Base-by-base conservation (phyloP, 1,140 invertebrate genomes). In the Drosophila parabipectinata region DNA sequence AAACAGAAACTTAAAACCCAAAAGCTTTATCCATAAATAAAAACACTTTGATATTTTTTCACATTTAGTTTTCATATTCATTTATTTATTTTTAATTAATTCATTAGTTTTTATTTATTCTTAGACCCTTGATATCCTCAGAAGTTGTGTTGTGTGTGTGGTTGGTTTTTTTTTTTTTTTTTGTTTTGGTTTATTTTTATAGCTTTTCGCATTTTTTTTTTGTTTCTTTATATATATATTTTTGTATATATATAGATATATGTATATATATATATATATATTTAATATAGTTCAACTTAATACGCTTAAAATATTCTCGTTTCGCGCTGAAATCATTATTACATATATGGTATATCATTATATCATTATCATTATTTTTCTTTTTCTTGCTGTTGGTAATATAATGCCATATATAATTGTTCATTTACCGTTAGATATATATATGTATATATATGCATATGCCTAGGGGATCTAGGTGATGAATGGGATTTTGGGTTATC, bases 121-220 rank as follows among this genome's bases (percentile, higher is more conserved):
- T 87, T 87, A 87, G 83, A 87, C 83, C 83, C 83, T 87, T 87
- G 83, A 87, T 87, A 87, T 87, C 83, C 83, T 87, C 83, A 87
- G 83, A 87, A 87, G 83, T 87, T 85, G 80, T 87, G 71, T 87
- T 76, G 75, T 63, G 51, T 73, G 71, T 73, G 71, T 62, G 18
- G 32, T 61, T 60, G n/a, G n/a, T 60, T 59, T 21, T 24, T 59
- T 24, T 30, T 37, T 15, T 18, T 18, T 18, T 9, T 69, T 69
- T 75, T 58, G 60, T 80, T 64, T 82, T 81, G 79, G 54, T 63
- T 77, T 81, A 82, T 72, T 87, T 85, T 78, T 72, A 75, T 78
- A 55, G 77, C 62, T 80, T 84, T 71, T 79, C 68, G 71, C 78
- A 59, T 64, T 72, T 79, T 34, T 57, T 9, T 21, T 14, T 44